Base-by-base conservation (phyloP, 2,888 invertebrate species). In the Pachydiplax longipennis region DNA sequence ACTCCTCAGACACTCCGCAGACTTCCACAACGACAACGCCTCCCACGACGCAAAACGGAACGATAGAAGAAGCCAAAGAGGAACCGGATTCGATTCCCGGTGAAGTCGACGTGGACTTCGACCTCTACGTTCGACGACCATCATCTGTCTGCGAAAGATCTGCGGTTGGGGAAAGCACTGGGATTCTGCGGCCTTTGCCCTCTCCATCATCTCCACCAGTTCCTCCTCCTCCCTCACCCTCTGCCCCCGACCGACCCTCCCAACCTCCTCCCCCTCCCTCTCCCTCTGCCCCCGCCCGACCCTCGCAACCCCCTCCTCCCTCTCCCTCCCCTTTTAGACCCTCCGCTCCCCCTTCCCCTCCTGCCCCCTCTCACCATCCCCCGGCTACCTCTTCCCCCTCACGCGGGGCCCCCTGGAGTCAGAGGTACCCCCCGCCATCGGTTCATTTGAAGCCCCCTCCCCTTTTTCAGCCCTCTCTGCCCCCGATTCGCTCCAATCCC, bases 391-490 rank as follows among this genome's bases (percentile, higher is more conserved):
- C 22, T 61, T 18, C 37, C 22, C 40, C 40, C 40, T 12, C n/a
- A 22, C 82, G 40, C 80, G 35, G 37, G 22, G 18, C 22, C 58
- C n/a, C 40, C 80, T 58, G 18, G 8, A 18, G 73, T 53, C 80
- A 80, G n/a, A 35, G 44, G 40, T 81, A 80, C 40, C 90, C 81
- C 81, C 37, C 90, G 25, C 90, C 90, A 61, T 90, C 90, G 8
- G 81, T 90, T 31, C 58, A 81, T 31, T 73, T 90, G n/a, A 82
- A 73, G 25, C 91, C 90, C 87, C 87, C 90, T 15, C 91, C 90
- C 12, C 81, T 87, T 81, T 90, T 91, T 40, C 87, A 81, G 90
- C 80, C 90, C 80, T 80, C 61, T 0, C 48, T 31, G 15, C 61
- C 81, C 65, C 81, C 44, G 40, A 25, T n/a, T 35, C 35, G 22